phyloP scores from a whole-genome alignment of 2,113 vertebrate genomes.

The Tetrax tetrax region DNA sequence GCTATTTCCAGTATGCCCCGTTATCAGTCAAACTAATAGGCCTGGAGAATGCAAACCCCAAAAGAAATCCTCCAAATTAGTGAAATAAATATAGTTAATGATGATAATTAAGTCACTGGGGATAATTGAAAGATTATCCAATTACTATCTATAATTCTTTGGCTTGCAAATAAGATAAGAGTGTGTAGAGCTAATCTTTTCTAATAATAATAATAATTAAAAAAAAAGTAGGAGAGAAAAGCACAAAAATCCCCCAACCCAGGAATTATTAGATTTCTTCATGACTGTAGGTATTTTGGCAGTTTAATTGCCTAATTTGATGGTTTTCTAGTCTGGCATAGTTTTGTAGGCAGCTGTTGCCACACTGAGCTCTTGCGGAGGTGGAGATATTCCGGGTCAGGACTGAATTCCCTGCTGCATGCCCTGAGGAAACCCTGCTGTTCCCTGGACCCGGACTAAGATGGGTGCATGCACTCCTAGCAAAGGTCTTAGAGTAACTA shows the following conservation, averaged over 20 bases:
- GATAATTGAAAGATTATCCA: conserved; percentile 69
- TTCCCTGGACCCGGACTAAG: neutral
- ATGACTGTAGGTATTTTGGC: neutral
- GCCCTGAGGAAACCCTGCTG: neutral
- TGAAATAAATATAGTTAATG: conserved; percentile 71
- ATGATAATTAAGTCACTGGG: conserved; percentile 69
- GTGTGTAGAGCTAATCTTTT: neutral
- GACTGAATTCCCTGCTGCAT: neutral
- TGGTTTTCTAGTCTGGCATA: neutral
- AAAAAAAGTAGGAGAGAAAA: neutral
- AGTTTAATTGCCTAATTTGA: neutral
- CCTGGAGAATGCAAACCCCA: conserved; percentile 51
- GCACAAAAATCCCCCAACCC: neutral
- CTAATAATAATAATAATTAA: neutral
- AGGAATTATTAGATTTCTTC: conserved; percentile 14
- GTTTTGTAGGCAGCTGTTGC: neutral
- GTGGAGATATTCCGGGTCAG: neutral
- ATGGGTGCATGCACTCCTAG: neutral
- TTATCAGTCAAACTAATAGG: conserved; percentile 61
- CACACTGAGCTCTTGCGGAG: neutral
- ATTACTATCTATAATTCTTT: conserved; percentile 66
- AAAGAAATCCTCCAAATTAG: conserved; percentile 62
- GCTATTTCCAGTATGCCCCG: neutral
- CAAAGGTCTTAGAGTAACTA: neutral
- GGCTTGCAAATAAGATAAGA: conserved; percentile 51